A percentile compares a stretch with the other conserved stretches of the same genome.
phyloP scores from a whole-genome alignment of 1,140 invertebrate species.

The Lordiphosa stackelbergi region DNA sequence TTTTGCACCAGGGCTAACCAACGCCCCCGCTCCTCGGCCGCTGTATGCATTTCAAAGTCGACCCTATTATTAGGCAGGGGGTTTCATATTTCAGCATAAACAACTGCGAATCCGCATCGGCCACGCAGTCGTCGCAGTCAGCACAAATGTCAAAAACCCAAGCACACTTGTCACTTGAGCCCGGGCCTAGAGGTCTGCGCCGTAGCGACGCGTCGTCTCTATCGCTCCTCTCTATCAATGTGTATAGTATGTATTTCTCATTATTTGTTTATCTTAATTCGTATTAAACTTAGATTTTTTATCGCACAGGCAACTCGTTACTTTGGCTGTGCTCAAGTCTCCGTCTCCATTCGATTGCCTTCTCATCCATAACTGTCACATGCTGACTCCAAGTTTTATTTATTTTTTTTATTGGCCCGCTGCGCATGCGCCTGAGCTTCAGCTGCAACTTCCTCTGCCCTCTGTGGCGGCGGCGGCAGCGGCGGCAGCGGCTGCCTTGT shows the following conservation, averaged over 20 bases:
- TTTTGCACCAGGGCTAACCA: slow-evolving; percentile 58
- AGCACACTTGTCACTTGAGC: slow-evolving; percentile 69
- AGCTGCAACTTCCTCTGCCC: slow-evolving; percentile 3
- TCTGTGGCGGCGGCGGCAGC: neutral
- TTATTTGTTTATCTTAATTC: slow-evolving; percentile 66
- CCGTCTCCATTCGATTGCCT: slow-evolving; percentile 19
- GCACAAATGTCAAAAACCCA: slow-evolving; percentile 57
- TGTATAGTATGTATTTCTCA: slow-evolving; percentile 21
- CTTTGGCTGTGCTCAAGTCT: slow-evolving; percentile 36
- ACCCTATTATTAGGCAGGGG: slow-evolving; percentile 69
- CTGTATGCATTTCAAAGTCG: slow-evolving; percentile 71
- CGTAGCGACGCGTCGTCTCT: slow-evolving; percentile 5
- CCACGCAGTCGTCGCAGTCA: slow-evolving; percentile 37
- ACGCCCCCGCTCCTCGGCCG: slow-evolving; percentile 39
- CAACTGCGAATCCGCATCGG: slow-evolving; percentile 24
- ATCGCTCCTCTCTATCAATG: slow-evolving; percentile 4
- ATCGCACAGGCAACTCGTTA: slow-evolving; percentile 59
- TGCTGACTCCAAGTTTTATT: slow-evolving; percentile 56
- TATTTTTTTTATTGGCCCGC: slow-evolving; percentile 55
- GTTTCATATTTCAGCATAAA: slow-evolving; percentile 66
- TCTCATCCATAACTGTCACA: slow-evolving; percentile 69
- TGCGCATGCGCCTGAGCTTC: slow-evolving; percentile 22
- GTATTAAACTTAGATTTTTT: slow-evolving; percentile 73
- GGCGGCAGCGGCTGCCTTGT: neutral
- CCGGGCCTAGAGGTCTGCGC: slow-evolving; percentile 53